Evolutionary conservation across 1,140 invertebrate species (phyloP), one percentile per base, ranked within the genome.

Genomic region (Chironomus striatipennis): DNA sequence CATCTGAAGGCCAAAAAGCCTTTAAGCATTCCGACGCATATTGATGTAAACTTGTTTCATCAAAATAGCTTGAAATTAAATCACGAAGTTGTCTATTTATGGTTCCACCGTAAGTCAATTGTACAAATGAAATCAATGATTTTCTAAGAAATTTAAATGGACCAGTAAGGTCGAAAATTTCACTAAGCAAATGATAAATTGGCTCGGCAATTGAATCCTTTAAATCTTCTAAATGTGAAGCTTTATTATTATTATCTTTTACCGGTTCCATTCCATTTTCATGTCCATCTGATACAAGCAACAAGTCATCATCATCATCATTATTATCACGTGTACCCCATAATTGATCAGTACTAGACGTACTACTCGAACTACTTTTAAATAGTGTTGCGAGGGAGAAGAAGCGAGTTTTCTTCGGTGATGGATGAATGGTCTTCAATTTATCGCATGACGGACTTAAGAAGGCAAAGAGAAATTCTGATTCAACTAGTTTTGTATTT

Each of bases 181-280:
- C 94, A 73, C 91, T 92, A 75, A 96, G 86, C 47, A 96, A 83
- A 6, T 88, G 86, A 81, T 96, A 96, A 9, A 96, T 83, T 2
- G 94, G 93, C 81, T 96, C 94, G 8, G 93, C 94, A 77, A 96
- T 93, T 0, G 90, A 90, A 80, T 96, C 94, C 78, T 91, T 89
- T 64, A 84, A 85, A 76, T 90, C 87, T 75, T 90, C 85, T 73
- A 83, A 80, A 34, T 84, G 78, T 2, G n/a, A n/a, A n/a, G n/a
- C n/a, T n/a, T 75, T 81, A 64, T 84, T 82, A 34, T 78, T 82
- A 57, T 84, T 78, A 42, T 84, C 81, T 0, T 77, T 78, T 43
- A 84, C 83, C 1, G 82, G 84, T 1, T 84, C 83, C 72, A 85
- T 85, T 0, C 18, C 8, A 21, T 20, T 70, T 8, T 70, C 65